Percentiles rank a stretch among this genome's conserved stretches.
Conservation (phyloP, 2,888 invertebrate species). For the Myopa tessellatipennis region DNA sequence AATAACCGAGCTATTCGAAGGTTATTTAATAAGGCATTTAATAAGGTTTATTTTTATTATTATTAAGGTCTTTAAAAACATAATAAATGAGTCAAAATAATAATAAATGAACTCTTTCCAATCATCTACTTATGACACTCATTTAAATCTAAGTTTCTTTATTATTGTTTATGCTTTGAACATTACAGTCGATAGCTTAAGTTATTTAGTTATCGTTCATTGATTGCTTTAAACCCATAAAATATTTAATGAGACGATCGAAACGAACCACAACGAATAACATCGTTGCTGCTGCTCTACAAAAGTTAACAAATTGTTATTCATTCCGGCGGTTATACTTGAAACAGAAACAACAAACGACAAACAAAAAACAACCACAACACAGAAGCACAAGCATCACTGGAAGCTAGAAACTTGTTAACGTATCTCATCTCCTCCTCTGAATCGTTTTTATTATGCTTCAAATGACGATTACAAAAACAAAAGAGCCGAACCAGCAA, state of each 20-base stretch:
- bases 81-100: not conserved
- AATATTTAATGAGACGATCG: not conserved
- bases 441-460: slow-evolving; percentile 3
- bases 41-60: no score
- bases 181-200: not conserved
- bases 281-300: no score
- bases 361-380: not conserved
- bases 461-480: not conserved
- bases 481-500: no score
- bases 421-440: no score
- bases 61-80: no score
- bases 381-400: not conserved
- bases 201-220: not conserved
- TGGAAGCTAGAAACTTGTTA: no score
- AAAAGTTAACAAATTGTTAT: not conserved
- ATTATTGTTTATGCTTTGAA: not conserved
- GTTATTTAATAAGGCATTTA: no score
- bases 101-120: not conserved
- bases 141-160: not conserved
- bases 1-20: no score
- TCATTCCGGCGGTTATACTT: not conserved
- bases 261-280: no score
- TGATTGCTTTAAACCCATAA: slow-evolving; percentile 2
- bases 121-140: not conserved
- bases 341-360: not conserved